These are phyloP conservation scores for Centropyge bicolor DNA, from an alignment of 2,797 vertebrate species.

Conservation along the genomic window DNA sequence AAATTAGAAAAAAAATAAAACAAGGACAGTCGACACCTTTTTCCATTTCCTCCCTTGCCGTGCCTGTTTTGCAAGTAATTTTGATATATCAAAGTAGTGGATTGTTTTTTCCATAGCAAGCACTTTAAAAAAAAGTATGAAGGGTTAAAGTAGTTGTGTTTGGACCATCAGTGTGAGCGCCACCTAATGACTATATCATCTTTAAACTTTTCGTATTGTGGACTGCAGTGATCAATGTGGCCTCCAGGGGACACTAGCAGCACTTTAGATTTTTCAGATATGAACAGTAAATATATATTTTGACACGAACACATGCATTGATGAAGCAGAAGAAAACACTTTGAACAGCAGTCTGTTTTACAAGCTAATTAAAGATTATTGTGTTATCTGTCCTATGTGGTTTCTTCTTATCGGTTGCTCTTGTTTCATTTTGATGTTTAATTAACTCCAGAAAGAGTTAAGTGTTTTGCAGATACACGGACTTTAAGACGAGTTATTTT, in stretches of 20 bases:
- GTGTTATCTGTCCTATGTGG: neutral
- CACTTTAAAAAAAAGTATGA: too few species aligned
- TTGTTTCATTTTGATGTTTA: conserved; percentile 15
- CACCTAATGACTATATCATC: too few species aligned
- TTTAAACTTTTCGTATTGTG: neutral
- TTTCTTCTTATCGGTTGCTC: neutral
- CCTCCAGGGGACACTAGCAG: neutral
- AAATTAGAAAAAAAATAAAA: too few species aligned
- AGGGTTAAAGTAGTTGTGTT: too few species aligned
- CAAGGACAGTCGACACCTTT: too few species aligned
- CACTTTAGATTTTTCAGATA: neutral
- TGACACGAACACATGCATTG: neutral
- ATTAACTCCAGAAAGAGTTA: neutral
- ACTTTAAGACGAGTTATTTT: neutral
- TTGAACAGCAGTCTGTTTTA: neutral
- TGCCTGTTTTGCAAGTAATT: too few species aligned
- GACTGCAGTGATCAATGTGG: neutral
- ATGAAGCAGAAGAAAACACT: neutral
- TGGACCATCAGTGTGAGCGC: too few species aligned
- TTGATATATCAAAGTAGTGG: too few species aligned
- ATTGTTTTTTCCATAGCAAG: too few species aligned
- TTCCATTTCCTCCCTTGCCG: too few species aligned
- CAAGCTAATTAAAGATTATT: conserved; percentile 9
- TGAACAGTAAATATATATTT: neutral
- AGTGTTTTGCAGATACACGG: neutral